A percentile compares a stretch with the other conserved stretches of the same genome.
These are phyloP conservation scores for Microchrysa polita DNA, from an alignment of 2,888 invertebrate genomes.

Conservation along the genomic window DNA sequence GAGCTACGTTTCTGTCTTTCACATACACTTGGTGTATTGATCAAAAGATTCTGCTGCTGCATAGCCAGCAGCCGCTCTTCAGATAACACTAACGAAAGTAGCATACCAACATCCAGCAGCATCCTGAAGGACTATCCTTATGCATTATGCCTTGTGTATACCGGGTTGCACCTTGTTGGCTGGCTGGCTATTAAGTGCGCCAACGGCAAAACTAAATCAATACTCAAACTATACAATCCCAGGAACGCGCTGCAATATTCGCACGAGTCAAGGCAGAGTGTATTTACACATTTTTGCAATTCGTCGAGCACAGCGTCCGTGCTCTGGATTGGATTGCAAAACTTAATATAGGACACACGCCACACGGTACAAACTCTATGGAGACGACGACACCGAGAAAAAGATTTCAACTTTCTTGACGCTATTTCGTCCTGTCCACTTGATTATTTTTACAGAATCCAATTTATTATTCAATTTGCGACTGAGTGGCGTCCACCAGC, in stretches of 20 bases:
- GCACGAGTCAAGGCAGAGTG: neutral
- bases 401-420: constrained; percentile 7
- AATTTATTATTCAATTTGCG: constrained; percentile 39
- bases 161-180: constrained; percentile 10
- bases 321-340: neutral
- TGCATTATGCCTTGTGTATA: neutral
- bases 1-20: neutral
- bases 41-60: constrained; percentile 7
- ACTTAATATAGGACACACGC: neutral
- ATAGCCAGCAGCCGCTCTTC: neutral
- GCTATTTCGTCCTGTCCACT: neutral
- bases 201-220: constrained; percentile 15
- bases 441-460: constrained; percentile 37
- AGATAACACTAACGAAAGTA: neutral
- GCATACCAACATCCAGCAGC: neutral
- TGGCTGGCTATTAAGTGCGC: neutral
- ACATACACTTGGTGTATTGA: constrained; percentile 1
- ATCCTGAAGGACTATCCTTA: neutral
- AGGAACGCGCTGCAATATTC: too few relatives aligned
- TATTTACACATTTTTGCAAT: neutral
- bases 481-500: constrained; percentile 28
- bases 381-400: neutral
- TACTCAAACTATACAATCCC: constrained; percentile 5
- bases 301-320: neutral
- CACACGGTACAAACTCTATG: neutral